A percentile compares a stretch with the other conserved stretches of the same genome.
These are phyloP conservation scores for Doryteuthis pealeii DNA, from an alignment of 1,140 invertebrate species.

Conservation along the genomic window DNA sequence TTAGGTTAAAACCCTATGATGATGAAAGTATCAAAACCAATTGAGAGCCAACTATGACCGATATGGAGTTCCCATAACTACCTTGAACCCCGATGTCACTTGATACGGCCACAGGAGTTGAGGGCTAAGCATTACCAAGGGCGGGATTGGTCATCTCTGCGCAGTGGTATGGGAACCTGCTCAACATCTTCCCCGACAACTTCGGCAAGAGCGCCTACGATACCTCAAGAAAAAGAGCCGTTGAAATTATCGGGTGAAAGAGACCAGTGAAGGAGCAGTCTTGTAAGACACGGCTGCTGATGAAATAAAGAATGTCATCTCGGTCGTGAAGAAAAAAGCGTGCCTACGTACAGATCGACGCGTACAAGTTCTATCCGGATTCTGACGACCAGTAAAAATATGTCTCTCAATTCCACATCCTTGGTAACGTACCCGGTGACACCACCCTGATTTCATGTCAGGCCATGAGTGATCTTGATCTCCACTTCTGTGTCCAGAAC, in stretches of 20 bases:
- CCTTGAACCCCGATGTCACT: conserved; percentile 84
- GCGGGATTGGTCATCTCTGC: conserved; percentile 59
- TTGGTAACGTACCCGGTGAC: conserved; percentile 94
- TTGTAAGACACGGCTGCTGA: conserved; percentile 62
- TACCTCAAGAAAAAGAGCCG: background rate
- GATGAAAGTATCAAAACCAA: conserved; percentile 57
- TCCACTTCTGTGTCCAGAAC: conserved; percentile 86
- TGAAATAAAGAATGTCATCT: conserved; percentile 84
- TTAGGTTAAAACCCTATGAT: conserved; percentile 67
- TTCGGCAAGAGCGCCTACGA: conserved; percentile 89
- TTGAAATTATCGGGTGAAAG: background rate
- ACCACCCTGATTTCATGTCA: conserved; percentile 91
- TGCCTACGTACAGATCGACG: conserved; percentile 80
- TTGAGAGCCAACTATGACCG: conserved; percentile 76
- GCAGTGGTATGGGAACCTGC: conserved; percentile 92
- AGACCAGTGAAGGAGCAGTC: conserved; percentile 65
- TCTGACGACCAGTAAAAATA: conserved; percentile 93
- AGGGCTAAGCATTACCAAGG: conserved; percentile 70
- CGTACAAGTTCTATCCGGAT: conserved; percentile 91
- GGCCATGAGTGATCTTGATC: conserved; percentile 96
- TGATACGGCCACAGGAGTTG: conserved; percentile 80
- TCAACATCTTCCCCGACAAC: conserved; percentile 92
- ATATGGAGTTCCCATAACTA: conserved; percentile 88
- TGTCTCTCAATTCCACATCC: conserved; percentile 87
- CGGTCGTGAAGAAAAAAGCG: conserved; percentile 92